Conservation (phyloP, 2,797 vertebrate species). For the Schizothorax lantsangensis region DNA sequence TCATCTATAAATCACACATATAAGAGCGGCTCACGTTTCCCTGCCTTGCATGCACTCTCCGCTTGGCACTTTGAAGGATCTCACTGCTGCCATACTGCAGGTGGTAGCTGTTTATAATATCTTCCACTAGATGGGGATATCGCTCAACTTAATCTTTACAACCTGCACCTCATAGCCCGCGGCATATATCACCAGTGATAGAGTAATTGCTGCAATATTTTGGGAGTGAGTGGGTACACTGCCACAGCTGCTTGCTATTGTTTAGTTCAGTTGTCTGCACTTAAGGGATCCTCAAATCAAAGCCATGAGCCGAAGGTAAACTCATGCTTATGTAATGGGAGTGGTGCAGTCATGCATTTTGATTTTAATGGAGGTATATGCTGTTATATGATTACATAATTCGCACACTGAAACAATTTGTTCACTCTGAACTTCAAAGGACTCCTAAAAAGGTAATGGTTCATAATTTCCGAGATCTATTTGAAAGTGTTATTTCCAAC, state of each 20-base stretch:
- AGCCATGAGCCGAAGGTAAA: slow-evolving; percentile 11
- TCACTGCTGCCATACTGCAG: slow-evolving; percentile 25
- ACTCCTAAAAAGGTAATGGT: slow-evolving; percentile 10
- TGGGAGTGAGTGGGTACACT: slow-evolving; percentile 5
- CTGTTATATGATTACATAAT: slow-evolving; percentile 46
- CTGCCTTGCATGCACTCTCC: neutral
- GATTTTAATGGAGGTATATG: slow-evolving; percentile 40
- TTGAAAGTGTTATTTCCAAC: slow-evolving; percentile 1
- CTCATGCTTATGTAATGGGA: slow-evolving; percentile 25
- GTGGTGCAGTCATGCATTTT: slow-evolving; percentile 42
- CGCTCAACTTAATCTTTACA: slow-evolving; percentile 65
- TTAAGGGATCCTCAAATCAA: slow-evolving; percentile 35
- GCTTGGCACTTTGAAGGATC: slow-evolving; percentile 41
- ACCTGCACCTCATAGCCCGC: neutral
- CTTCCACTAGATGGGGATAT: slow-evolving; percentile 80
- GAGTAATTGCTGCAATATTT: neutral
- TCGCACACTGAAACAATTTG: slow-evolving; percentile 48
- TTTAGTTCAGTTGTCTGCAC: slow-evolving; percentile 22
- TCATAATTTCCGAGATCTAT: slow-evolving; percentile 18
- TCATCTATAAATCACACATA: neutral
- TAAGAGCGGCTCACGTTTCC: too few relatives aligned
- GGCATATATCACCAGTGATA: neutral
- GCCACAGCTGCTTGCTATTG: slow-evolving; percentile 34
- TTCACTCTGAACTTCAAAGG: slow-evolving; percentile 32
- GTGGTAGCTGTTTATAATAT: slow-evolving; percentile 62